Evolutionary conservation across 2,113 vertebrate species (phyloP).

Genomic region (Neolamprologus longior): DNA sequence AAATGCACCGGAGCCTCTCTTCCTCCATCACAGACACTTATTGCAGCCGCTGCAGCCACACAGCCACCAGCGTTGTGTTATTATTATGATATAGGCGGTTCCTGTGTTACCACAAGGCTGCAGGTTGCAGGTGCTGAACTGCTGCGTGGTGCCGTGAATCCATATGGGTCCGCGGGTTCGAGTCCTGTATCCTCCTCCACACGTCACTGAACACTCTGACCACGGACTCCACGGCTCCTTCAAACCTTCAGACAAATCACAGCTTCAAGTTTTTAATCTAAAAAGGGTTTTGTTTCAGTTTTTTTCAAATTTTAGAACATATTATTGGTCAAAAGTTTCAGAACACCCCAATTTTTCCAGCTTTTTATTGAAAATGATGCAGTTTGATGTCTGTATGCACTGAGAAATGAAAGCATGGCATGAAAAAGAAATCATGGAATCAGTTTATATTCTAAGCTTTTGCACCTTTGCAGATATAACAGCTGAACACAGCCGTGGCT

Average conservation of each 20-base stretch:
- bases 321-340: background rate
- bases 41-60: background rate
- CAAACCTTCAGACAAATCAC: constrained; percentile 20
- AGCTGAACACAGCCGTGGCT: background rate
- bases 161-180: constrained; percentile 65
- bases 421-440: background rate
- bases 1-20: background rate
- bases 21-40: background rate
- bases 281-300: background rate
- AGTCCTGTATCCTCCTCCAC: constrained; percentile 80
- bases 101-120: constrained; percentile 76
- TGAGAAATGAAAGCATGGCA: background rate
- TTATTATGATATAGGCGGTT: background rate
- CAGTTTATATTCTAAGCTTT: background rate
- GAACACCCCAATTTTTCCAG: rapidly evolving
- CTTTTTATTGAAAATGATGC: background rate
- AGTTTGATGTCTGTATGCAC: background rate
- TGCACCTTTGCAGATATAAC: background rate
- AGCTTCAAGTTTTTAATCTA: rapidly evolving
- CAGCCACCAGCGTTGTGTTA: background rate
- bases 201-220: constrained; percentile 80
- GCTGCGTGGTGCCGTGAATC: constrained; percentile 64
- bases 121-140: constrained; percentile 80
- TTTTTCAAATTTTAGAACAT: background rate
- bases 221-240: constrained; percentile 75